phyloP scores from a whole-genome alignment of 2,113 vertebrate species.

The Alaudala cheleensis region DNA sequence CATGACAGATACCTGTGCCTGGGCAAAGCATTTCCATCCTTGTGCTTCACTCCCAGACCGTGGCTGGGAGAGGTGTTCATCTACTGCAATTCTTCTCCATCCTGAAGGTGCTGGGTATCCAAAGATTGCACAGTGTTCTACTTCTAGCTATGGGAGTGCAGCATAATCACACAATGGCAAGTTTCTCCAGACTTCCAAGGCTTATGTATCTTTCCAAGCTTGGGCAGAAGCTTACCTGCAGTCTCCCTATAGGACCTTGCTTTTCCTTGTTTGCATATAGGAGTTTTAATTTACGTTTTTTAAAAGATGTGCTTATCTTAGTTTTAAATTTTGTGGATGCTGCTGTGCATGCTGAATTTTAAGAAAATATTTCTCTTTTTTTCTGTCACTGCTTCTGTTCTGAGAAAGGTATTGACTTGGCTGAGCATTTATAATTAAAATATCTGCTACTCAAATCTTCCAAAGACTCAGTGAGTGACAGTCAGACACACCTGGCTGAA shows the following conservation, averaged over 20 bases:
- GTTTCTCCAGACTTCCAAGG: neutral
- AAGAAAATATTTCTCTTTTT: neutral
- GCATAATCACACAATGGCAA: accelerated
- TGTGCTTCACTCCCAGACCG: accelerated
- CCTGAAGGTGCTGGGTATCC: neutral
- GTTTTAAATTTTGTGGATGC: neutral
- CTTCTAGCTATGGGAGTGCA: neutral
- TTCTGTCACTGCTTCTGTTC: neutral
- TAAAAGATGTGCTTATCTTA: neutral
- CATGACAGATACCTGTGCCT: neutral
- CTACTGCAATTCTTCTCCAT: neutral
- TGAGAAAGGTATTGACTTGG: neutral
- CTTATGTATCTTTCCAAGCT: neutral
- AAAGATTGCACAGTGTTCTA: neutral
- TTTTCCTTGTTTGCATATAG: neutral
- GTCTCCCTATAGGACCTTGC: neutral
- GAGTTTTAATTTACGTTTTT: neutral
- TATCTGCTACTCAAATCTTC: neutral
- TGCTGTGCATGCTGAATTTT: neutral
- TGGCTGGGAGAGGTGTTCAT: accelerated
- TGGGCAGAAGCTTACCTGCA: neutral
- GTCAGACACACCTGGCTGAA: slow-evolving; percentile 13
- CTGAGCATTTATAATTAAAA: slow-evolving; percentile 3
- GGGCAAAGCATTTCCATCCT: neutral
- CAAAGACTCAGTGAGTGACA: neutral